These are phyloP conservation scores for Sphaeridia pumilis DNA, from an alignment of 2,888 invertebrate genomes.

Conservation along the genomic window DNA sequence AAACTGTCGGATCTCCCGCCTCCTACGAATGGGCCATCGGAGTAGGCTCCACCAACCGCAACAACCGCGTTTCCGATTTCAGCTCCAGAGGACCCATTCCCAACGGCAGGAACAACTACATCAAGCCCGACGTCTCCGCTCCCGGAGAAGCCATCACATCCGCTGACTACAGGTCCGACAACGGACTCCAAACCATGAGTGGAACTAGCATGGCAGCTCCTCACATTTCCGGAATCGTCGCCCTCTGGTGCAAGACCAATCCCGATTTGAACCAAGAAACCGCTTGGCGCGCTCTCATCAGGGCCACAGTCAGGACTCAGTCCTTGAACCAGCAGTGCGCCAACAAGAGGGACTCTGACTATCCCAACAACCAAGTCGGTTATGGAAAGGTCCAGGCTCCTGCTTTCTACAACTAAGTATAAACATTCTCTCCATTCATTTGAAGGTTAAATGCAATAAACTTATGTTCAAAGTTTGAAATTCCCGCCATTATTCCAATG, in stretches of 20 bases:
- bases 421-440: too few species aligned
- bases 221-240: not conserved
- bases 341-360: not conserved
- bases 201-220: conserved; percentile 15
- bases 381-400: conserved; percentile 4
- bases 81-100: conserved; percentile 4
- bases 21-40: not conserved
- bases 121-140: conserved; percentile 10
- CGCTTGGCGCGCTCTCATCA: not conserved
- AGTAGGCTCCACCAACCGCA: conserved; percentile 5
- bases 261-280: not conserved
- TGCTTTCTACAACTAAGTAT: too few species aligned
- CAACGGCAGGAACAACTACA: not conserved
- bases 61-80: not conserved
- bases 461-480: too few species aligned
- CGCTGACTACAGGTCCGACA: not conserved
- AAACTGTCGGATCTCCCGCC: conserved; percentile 4
- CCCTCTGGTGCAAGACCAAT: not conserved
- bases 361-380: conserved; percentile 11
- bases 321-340: not conserved
- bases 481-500: too few species aligned
- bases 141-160: conserved; percentile 7
- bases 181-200: conserved; percentile 4
- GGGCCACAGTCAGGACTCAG: not conserved
- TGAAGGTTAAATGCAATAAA: too few species aligned